Percentiles rank a stretch among this genome's conserved stretches.
Evolutionary conservation across 1,140 invertebrate genomes (phyloP).

Genomic region (Drosophila pectinifera): DNA sequence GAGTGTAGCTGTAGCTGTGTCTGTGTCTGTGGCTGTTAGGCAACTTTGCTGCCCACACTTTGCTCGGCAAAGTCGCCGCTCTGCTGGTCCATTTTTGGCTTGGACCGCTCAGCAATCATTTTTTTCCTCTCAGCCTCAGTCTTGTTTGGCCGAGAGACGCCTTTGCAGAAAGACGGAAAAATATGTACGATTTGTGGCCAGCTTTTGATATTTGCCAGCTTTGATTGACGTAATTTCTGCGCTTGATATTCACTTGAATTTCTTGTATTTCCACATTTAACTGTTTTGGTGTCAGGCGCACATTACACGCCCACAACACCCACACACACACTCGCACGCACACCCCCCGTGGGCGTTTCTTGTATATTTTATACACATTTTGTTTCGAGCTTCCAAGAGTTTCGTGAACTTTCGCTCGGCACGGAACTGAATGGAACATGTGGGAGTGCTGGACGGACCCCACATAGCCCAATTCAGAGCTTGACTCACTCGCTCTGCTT

Average conservation of each 20-base stretch:
- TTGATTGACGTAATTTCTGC: conserved; percentile 83
- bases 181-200: conserved; percentile 56
- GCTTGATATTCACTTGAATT: conserved; percentile 83
- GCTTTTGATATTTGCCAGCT: conserved; percentile 61
- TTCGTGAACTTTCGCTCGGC: conserved; percentile 75
- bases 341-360: conserved; percentile 56
- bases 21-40: conserved; percentile 66
- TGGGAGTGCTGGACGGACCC: conserved; percentile 48
- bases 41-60: conserved; percentile 81
- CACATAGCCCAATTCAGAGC: conserved; percentile 35
- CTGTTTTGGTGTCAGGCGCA: conserved; percentile 80
- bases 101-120: conserved; percentile 69
- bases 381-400: conserved; percentile 56
- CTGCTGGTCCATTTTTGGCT: conserved; percentile 79
- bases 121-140: conserved; percentile 34
- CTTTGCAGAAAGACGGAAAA: conserved; percentile 66
- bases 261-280: conserved; percentile 83
- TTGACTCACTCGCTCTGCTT: conserved; percentile 63
- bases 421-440: conserved; percentile 38
- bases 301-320: conserved; percentile 72
- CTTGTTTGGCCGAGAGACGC: conserved; percentile 54
- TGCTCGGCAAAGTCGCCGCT: conserved; percentile 59
- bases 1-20: conserved; percentile 14
- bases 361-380: conserved; percentile 48
- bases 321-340: conserved; percentile 39